Percentiles rank a stretch among this genome's conserved stretches.
Evolutionary conservation across 2,888 invertebrate genomes (phyloP).

Genomic region (Synanthedon myopaeformis): DNA sequence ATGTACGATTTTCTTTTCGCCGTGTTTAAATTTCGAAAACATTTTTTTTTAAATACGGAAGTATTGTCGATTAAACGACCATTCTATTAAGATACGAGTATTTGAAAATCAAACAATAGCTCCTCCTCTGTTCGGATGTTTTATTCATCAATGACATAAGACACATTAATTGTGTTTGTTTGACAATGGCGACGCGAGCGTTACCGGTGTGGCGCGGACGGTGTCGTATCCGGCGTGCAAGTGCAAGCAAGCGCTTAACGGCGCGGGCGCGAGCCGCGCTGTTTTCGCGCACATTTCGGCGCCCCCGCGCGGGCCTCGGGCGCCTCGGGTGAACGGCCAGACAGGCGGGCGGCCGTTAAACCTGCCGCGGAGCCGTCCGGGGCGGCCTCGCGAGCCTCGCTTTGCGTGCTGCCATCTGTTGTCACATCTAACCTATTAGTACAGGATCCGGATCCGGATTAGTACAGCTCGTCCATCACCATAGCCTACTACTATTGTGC

Average conservation of each 20-base stretch:
- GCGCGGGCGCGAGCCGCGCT: conserved; percentile 45
- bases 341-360: conserved; percentile 66
- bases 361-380: conserved; percentile 48
- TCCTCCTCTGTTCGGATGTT: conserved; percentile 2
- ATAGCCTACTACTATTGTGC: too few relatives aligned
- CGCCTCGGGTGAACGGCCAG: conserved; percentile 69
- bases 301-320: conserved; percentile 52
- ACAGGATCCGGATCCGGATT: too few relatives aligned
- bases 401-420: neutral
- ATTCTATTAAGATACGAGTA: too few relatives aligned
- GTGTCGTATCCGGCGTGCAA: conserved; percentile 2
- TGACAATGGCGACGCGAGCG: neutral
- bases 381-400: conserved; percentile 39
- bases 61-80: too few relatives aligned
- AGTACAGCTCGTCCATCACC: too few relatives aligned
- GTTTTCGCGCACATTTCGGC: conserved; percentile 57
- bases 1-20: too few relatives aligned
- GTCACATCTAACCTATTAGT: neutral
- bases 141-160: conserved; percentile 12
- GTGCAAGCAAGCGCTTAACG: conserved; percentile 28
- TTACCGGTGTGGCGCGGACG: conserved; percentile 1
- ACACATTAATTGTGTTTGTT: conserved; percentile 5
- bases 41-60: too few relatives aligned
- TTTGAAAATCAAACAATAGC: neutral
- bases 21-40: too few relatives aligned